A percentile compares a stretch with the other conserved stretches of the same genome.
phyloP scores from a whole-genome alignment of 2,888 invertebrate species.

The Punctoribates punctum region DNA sequence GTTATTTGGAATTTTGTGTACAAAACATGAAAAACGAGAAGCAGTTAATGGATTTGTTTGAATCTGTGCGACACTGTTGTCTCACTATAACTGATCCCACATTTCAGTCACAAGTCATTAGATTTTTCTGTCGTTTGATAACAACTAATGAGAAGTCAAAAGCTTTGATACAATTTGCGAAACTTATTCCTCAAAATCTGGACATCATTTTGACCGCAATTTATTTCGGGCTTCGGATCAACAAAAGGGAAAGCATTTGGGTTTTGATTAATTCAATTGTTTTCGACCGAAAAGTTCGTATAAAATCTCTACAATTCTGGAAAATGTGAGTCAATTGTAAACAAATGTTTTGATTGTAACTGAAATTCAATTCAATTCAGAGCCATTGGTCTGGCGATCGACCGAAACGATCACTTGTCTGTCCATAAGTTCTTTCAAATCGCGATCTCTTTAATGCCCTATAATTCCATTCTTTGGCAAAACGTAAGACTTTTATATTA shows the following conservation, averaged over 20 bases:
- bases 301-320: constrained; percentile 38
- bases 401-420: constrained; percentile 41
- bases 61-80: constrained; percentile 37
- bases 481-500: constrained; percentile 24
- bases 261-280: constrained; percentile 25
- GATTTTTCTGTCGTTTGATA: constrained; percentile 19
- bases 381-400: constrained; percentile 41
- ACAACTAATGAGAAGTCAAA: constrained; percentile 9
- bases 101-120: constrained; percentile 38
- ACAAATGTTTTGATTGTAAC: background rate
- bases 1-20: constrained; percentile 39
- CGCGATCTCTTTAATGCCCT: constrained; percentile 38
- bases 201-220: constrained; percentile 23
- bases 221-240: background rate
- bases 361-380: background rate
- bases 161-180: constrained; percentile 37
- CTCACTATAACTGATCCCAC: constrained; percentile 36
- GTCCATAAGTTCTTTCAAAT: constrained; percentile 42
- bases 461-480: constrained; percentile 41
- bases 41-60: constrained; percentile 32
- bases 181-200: constrained; percentile 36
- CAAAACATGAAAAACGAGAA: constrained; percentile 18
- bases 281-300: constrained; percentile 40
- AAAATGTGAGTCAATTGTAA: constrained; percentile 35
- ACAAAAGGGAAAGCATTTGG: constrained; percentile 39